These are phyloP conservation scores for Lepus oiostolus DNA, from an alignment of 2,797 vertebrate genomes.

Conservation along the genomic window DNA sequence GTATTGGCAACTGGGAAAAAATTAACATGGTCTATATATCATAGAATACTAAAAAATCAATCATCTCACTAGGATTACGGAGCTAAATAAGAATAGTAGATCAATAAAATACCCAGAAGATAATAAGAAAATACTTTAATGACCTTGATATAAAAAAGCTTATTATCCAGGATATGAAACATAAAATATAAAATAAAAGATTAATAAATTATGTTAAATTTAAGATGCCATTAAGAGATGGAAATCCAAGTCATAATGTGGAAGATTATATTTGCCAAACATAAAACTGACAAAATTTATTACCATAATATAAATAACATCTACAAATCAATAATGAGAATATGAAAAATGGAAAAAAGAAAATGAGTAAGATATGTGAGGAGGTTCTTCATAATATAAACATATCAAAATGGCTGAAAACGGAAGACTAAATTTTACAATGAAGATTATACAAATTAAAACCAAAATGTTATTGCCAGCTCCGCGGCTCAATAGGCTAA, in stretches of 20 bases:
- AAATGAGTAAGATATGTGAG: neutral
- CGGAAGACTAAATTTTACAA: neutral
- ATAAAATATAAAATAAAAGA: neutral
- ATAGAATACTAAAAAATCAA: neutral
- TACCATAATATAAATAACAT: neutral
- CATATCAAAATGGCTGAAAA: neutral
- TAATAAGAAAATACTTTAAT: neutral
- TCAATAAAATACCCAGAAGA: neutral
- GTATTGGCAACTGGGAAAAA: neutral
- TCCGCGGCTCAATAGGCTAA: too few species aligned
- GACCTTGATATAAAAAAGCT: neutral
- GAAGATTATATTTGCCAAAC: neutral
- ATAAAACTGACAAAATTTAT: neutral
- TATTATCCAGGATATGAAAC: neutral
- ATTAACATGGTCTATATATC: neutral
- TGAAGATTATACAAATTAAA: slow-evolving; percentile 3
- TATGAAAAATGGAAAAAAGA: neutral
- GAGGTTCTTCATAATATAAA: neutral
- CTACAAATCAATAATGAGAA: neutral
- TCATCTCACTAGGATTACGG: neutral
- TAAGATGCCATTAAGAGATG: neutral
- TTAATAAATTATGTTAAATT: slow-evolving; percentile 13
- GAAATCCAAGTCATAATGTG: neutral
- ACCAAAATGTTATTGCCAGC: neutral
- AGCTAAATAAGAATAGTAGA: neutral